phyloP scores from a whole-genome alignment of 2,113 vertebrate species.

The Tretioscincus oriximinensis region DNA sequence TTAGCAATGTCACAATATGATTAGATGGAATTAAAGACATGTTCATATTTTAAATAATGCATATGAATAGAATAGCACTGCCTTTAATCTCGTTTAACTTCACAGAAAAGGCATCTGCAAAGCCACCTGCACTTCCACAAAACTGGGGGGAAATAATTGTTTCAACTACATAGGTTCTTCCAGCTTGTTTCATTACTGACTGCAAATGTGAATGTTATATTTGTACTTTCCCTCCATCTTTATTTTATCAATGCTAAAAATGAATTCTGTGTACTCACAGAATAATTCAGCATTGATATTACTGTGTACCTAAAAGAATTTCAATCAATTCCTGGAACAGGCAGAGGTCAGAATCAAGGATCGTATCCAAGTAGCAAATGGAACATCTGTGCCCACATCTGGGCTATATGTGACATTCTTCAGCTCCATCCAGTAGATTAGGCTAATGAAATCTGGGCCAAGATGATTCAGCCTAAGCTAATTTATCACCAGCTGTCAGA shows the following conservation, averaged over 20 bases:
- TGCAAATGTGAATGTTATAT: background rate
- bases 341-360: constrained; percentile 47
- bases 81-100: background rate
- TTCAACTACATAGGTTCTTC: background rate
- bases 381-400: constrained; percentile 38
- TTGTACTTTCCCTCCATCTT: constrained; percentile 12
- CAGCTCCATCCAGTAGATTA: constrained; percentile 6
- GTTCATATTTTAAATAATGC: too few species aligned
- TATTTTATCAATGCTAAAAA: constrained; percentile 8
- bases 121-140: background rate
- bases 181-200: background rate
- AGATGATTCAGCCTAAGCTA: background rate
- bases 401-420: constrained; percentile 39
- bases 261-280: constrained; percentile 39
- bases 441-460: background rate
- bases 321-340: constrained; percentile 53
- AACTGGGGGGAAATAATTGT: background rate
- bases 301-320: constrained; percentile 46
- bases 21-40: too few species aligned
- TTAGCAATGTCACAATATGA: too few species aligned
- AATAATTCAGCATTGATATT: constrained; percentile 58
- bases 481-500: background rate
- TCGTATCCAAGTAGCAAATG: constrained; percentile 20
- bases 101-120: background rate
- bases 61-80: too few species aligned